phyloP scores from a whole-genome alignment of 1,140 invertebrate species.

The silkworm (Bombyx mori) region ASM3026992v2 NC_085126.1:409001-409500 shows the following conservation, averaged over 20 bases:
- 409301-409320: conserved; percentile 84
- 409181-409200: conserved; percentile 65
- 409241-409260: conserved; percentile 50
- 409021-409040: conserved; percentile 85
- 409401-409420: background rate
- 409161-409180: conserved; percentile 37
- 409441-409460: background rate
- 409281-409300: conserved; percentile 81
- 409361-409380: background rate
- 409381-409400: background rate
- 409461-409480: too few relatives aligned
- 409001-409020: conserved; percentile 68
- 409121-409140: conserved; percentile 84
- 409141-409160: conserved; percentile 90
- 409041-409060: conserved; percentile 85
- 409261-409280: conserved; percentile 66
- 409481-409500: too few relatives aligned
- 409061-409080: conserved; percentile 89
- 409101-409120: conserved; percentile 83
- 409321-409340: conserved; percentile 77
- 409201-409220: conserved; percentile 48
- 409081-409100: conserved; percentile 88
- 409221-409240: conserved; percentile 45
- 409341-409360: background rate
- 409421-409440: too few relatives aligned